phyloP scores from a whole-genome alignment of 2,797 vertebrate genomes.

The Mus minutoides region DNA sequence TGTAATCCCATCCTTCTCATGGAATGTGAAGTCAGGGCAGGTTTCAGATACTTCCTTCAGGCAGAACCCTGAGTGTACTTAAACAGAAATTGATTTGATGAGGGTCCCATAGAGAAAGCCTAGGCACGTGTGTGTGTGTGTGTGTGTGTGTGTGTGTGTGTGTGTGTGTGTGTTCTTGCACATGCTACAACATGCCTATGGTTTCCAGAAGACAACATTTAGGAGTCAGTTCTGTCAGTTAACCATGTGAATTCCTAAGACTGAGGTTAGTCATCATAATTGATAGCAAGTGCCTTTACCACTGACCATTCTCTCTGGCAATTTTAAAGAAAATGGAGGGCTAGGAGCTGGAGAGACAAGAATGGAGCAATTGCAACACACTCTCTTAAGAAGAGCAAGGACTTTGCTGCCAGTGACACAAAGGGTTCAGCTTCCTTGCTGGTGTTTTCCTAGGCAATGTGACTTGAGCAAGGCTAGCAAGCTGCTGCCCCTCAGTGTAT shows the following conservation, averaged over 20 bases:
- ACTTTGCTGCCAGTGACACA: neutral
- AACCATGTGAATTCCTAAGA: no score
- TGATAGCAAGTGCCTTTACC: neutral
- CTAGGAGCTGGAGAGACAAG: neutral
- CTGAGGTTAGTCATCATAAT: neutral
- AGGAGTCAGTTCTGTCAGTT: neutral
- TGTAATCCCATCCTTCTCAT: constrained; percentile 51
- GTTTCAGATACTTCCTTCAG: constrained; percentile 52
- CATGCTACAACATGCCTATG: neutral
- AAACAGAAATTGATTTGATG: neutral
- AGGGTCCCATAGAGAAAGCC: neutral
- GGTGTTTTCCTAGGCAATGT: neutral
- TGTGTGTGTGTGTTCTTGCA: no score
- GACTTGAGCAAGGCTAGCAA: neutral
- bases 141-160: neutral
- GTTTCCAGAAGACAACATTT: neutral
- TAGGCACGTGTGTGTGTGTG: neutral
- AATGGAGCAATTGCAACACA: neutral
- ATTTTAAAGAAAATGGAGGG: neutral
- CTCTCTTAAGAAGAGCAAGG: fast-evolving
- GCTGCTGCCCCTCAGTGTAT: neutral
- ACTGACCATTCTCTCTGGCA: neutral
- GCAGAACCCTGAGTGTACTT: constrained; percentile 10
- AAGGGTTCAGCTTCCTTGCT: neutral
- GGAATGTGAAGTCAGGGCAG: constrained; percentile 27